phyloP scores from a whole-genome alignment of 2,113 vertebrate genomes.

The Hippocampus zosterae region DNA sequence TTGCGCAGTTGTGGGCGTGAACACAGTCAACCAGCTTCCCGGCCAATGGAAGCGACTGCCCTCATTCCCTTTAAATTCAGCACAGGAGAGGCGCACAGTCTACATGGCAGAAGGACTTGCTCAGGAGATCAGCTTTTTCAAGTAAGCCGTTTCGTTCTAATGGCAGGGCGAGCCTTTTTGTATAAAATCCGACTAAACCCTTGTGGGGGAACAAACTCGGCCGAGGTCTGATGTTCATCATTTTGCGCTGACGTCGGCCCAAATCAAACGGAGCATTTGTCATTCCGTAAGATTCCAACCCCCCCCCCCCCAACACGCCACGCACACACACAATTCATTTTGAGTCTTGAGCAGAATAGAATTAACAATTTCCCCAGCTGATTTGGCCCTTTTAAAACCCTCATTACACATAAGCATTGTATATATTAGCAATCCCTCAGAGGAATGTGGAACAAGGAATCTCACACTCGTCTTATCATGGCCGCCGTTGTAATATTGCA shows the following conservation, averaged over 20 bases:
- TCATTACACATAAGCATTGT: slow-evolving; percentile 64
- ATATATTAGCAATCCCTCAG: slow-evolving; percentile 65
- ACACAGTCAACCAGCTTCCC: too few relatives aligned
- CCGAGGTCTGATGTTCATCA: slow-evolving; percentile 32
- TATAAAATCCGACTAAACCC: background rate
- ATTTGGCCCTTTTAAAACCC: slow-evolving; percentile 62
- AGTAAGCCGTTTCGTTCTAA: background rate
- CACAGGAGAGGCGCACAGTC: too few relatives aligned
- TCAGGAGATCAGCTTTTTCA: too few relatives aligned
- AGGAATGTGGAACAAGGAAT: slow-evolving; percentile 48
- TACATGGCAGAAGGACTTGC: too few relatives aligned
- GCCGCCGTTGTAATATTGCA: slow-evolving; percentile 63
- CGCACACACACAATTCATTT: slow-evolving; percentile 33
- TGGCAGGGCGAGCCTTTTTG: background rate
- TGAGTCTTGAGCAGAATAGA: slow-evolving; percentile 57
- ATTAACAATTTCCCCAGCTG: slow-evolving; percentile 67
- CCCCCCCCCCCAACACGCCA: background rate
- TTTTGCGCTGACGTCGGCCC: slow-evolving; percentile 30
- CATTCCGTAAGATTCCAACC: slow-evolving; percentile 17
- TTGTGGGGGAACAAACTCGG: background rate
- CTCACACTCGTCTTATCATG: slow-evolving; percentile 57
- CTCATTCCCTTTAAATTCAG: too few relatives aligned
- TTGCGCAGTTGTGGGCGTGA: too few relatives aligned
- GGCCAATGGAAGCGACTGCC: too few relatives aligned
- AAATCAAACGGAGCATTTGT: slow-evolving; percentile 48